A percentile compares a stretch with the other conserved stretches of the same genome.
Evolutionary conservation across 1,140 invertebrate genomes (phyloP).

Genomic region (Aricia agestis): DNA sequence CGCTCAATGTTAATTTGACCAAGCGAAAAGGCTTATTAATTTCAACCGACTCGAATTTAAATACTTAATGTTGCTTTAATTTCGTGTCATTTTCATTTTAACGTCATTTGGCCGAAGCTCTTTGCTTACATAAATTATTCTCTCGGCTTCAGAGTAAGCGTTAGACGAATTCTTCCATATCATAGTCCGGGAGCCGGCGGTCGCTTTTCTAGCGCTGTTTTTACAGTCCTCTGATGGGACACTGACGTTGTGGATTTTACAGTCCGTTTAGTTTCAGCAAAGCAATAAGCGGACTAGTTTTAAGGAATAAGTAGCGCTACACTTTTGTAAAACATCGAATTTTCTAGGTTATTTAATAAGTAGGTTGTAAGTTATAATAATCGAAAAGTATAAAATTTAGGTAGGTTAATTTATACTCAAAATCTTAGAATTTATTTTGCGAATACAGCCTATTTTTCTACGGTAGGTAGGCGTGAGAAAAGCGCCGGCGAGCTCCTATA

Average conservation of each 20-base stretch:
- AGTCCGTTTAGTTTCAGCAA: neutral
- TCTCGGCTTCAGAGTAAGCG: neutral
- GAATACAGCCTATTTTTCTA: no score
- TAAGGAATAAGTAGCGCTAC: neutral
- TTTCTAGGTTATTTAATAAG: neutral
- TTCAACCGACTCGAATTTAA: no score
- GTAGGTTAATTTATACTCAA: neutral
- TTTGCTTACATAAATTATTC: neutral
- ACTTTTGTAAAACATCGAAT: slow-evolving; percentile 1
- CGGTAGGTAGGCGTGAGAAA: neutral
- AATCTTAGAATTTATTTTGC: neutral
- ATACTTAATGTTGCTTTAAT: no score
- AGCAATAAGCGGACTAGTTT: neutral
- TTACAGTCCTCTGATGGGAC: neutral
- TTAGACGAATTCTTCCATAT: slow-evolving; percentile 54
- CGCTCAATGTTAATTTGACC: no score
- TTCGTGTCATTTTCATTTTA: no score
- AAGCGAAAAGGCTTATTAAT: no score
- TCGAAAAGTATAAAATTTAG: neutral
- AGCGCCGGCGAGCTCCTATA: neutral
- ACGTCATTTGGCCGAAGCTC: no score
- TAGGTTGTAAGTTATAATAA: neutral
- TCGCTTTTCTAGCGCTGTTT: neutral
- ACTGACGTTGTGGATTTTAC: neutral
- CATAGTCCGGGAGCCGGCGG: slow-evolving; percentile 21